Conservation (phyloP, 2,797 vertebrate genomes). For the Alauda arvensis region DNA sequence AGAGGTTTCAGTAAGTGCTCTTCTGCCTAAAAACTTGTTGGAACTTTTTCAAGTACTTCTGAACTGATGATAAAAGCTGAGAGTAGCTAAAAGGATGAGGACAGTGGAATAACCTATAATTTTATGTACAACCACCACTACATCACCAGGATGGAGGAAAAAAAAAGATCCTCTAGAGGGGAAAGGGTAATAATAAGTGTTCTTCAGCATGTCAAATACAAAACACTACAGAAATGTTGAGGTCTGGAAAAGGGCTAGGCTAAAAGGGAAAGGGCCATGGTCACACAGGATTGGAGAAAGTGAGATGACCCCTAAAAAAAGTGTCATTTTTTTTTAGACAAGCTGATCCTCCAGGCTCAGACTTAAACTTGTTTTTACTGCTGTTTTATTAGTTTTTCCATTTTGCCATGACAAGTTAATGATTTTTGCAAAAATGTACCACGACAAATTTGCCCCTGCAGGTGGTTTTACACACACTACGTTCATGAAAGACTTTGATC, state of each 20-base stretch:
- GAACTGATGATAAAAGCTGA: neutral
- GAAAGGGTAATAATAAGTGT: slow-evolving; percentile 24
- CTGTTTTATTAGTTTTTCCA: slow-evolving; percentile 43
- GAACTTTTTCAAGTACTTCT: neutral
- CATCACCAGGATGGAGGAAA: neutral
- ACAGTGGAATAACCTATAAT: neutral
- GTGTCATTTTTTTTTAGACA: neutral
- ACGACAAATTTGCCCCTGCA: slow-evolving; percentile 36
- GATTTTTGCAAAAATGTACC: slow-evolving; percentile 41
- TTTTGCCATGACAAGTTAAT: slow-evolving; percentile 42
- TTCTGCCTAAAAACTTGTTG: neutral
- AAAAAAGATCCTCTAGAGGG: neutral
- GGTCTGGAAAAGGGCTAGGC: slow-evolving; percentile 15
- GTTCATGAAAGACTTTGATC: neutral
- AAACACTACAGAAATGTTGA: neutral
- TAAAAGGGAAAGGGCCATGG: slow-evolving; percentile 24
- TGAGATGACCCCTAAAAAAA: slow-evolving; percentile 14
- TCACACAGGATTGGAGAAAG: neutral
- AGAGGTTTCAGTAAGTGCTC: neutral
- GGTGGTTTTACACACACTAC: neutral
- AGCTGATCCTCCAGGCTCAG: neutral
- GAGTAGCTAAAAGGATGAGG: neutral
- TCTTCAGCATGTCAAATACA: slow-evolving; percentile 10
- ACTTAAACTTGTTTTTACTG: slow-evolving; percentile 43
- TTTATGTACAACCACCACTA: neutral